Conservation (phyloP, 1,140 invertebrate genomes). For the Samia ricini region DNA sequence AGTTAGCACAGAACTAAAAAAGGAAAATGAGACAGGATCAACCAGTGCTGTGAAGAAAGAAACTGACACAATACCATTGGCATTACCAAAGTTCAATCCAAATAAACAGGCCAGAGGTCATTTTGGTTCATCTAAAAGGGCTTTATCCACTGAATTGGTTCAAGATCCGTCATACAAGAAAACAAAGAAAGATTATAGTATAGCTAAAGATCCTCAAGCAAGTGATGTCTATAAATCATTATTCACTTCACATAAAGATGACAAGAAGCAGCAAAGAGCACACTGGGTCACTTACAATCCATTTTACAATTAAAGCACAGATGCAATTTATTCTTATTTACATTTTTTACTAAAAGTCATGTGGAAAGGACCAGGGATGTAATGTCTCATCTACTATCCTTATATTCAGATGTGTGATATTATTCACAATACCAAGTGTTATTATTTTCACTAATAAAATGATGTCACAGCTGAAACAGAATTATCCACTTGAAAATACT, state of each 20-base stretch:
- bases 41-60: slow-evolving; percentile 49
- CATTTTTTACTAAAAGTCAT: no score
- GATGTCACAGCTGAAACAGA: no score
- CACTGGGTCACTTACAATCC: slow-evolving; percentile 99
- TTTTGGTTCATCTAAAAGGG: slow-evolving; percentile 62
- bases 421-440: no score
- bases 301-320: slow-evolving; percentile 88
- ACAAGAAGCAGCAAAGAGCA: slow-evolving; percentile 90
- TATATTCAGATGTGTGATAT: no score
- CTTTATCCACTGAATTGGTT: slow-evolving; percentile 53
- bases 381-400: no score
- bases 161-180: slow-evolving; percentile 86
- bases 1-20: slow-evolving; percentile 27
- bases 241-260: slow-evolving; percentile 93
- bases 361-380: not conserved
- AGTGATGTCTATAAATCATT: slow-evolving; percentile 96
- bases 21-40: slow-evolving; percentile 32
- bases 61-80: slow-evolving; percentile 64
- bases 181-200: slow-evolving; percentile 87
- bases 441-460: no score
- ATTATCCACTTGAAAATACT: no score
- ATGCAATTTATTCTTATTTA: not conserved
- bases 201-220: slow-evolving; percentile 94
- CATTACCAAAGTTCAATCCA: slow-evolving; percentile 65
- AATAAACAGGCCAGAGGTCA: slow-evolving; percentile 67